phyloP scores from a whole-genome alignment of 2,113 vertebrate genomes.

The Seriola aureovittata region DNA sequence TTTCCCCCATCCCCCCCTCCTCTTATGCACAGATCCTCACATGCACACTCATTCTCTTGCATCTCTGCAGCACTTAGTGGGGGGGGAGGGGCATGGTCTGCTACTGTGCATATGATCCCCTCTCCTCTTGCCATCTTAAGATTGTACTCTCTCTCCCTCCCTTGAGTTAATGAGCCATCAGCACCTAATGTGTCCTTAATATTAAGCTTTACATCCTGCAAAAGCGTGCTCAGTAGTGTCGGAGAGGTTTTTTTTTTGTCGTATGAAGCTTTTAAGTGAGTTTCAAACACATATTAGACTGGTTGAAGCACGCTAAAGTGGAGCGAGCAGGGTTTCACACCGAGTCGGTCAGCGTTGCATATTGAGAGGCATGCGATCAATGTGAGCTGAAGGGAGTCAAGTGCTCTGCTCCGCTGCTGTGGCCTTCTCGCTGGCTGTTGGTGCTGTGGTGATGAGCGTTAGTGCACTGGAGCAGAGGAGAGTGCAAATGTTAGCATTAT shows the following conservation, averaged over 20 bases:
- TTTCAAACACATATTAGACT: constrained; percentile 19
- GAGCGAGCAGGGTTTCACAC: constrained; percentile 24
- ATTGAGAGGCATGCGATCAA: constrained; percentile 42
- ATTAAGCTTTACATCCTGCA: constrained; percentile 45
- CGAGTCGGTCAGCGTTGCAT: constrained; percentile 6
- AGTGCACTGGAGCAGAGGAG: constrained; percentile 38
- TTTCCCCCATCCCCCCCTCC: constrained; percentile 37
- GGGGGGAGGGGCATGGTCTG: constrained; percentile 66
- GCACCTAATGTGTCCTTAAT: constrained; percentile 76
- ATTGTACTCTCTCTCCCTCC: constrained; percentile 55
- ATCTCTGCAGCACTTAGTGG: constrained; percentile 77
- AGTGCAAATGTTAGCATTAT: constrained; percentile 67
- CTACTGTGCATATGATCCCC: constrained; percentile 71
- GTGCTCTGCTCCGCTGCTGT: constrained; percentile 36
- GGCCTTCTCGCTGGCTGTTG: constrained; percentile 45
- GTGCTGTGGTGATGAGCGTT: constrained; percentile 47
- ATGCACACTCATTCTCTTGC: constrained; percentile 62
- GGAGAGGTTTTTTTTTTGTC: neutral
- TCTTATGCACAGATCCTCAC: constrained; percentile 43
- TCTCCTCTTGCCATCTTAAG: constrained; percentile 53
- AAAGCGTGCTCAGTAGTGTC: neutral
- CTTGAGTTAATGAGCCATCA: constrained; percentile 59
- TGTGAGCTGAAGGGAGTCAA: constrained; percentile 50
- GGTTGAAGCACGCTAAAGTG: constrained; percentile 22
- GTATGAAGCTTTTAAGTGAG: constrained; percentile 28